Evolutionary conservation across 2,113 vertebrate genomes (phyloP).

Genomic region (Xenopus laevis): DNA sequence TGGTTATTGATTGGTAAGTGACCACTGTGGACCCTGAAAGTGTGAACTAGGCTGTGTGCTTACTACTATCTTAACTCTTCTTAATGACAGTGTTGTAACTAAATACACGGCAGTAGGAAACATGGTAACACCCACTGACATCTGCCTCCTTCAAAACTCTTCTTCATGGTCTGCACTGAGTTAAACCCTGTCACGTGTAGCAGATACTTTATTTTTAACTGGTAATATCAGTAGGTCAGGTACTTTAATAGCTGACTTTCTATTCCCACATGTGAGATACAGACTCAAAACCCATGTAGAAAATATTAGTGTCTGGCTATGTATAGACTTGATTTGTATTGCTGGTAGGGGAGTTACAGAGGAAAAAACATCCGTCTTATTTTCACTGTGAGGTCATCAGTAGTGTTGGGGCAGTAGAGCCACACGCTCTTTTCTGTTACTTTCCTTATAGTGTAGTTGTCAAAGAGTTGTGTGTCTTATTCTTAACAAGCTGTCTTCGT

Average conservation of each 20-base stretch:
- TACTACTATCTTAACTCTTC: too few relatives aligned
- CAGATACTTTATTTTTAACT: constrained; percentile 24
- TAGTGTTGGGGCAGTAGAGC: constrained; percentile 21
- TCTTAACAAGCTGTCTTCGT: constrained; percentile 5
- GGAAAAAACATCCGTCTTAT: constrained; percentile 16
- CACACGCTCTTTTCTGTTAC: constrained; percentile 12
- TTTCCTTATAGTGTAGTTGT: constrained; percentile 3
- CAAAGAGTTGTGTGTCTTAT: not conserved
- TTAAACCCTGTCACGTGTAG: not conserved
- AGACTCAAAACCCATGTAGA: constrained; percentile 15
- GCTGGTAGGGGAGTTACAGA: constrained; percentile 18
- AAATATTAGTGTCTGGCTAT: constrained; percentile 33
- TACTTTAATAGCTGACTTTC: constrained; percentile 1
- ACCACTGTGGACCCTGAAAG: too few relatives aligned
- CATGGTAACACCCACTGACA: too few relatives aligned
- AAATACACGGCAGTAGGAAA: too few relatives aligned
- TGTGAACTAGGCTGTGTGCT: too few relatives aligned
- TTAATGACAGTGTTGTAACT: too few relatives aligned
- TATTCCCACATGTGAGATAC: constrained; percentile 20
- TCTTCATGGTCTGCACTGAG: too few relatives aligned
- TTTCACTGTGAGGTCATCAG: constrained; percentile 27
- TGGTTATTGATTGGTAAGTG: too few relatives aligned
- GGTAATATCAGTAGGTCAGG: constrained; percentile 18
- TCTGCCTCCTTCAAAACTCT: too few relatives aligned
- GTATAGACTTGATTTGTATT: constrained; percentile 22